These are phyloP conservation scores for Aegithalos caudatus DNA, from an alignment of 2,113 vertebrate species.

Conservation along the genomic window DNA sequence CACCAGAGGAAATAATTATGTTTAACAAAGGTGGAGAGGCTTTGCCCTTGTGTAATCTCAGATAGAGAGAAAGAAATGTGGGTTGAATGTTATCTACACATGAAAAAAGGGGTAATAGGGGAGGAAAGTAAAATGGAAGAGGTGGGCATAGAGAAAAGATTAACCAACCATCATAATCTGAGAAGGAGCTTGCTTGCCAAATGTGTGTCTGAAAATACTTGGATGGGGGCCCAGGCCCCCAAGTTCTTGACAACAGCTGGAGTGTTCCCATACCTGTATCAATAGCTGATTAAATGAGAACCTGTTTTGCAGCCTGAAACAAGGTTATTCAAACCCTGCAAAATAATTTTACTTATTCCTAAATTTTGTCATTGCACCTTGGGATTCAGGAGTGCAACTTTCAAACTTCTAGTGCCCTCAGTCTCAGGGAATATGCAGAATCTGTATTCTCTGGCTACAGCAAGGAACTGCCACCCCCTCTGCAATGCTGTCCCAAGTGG, in stretches of 20 bases:
- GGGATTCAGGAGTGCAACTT: background rate
- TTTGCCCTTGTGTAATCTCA: background rate
- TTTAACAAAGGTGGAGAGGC: constrained; percentile 22
- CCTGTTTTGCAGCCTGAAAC: background rate
- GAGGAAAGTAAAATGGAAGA: background rate
- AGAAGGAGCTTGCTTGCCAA: constrained; percentile 24
- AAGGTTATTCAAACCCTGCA: background rate
- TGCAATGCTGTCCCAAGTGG: background rate
- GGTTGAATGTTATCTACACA: background rate
- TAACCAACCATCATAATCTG: background rate
- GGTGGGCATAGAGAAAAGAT: background rate
- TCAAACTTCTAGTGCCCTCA: background rate
- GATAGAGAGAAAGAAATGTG: background rate
- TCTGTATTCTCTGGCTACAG: background rate
- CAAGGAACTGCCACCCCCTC: background rate
- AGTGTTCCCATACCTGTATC: constrained; percentile 6
- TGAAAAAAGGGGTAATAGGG: background rate
- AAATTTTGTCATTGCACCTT: background rate
- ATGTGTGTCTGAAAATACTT: background rate
- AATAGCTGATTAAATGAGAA: background rate
- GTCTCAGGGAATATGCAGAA: background rate
- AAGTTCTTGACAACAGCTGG: background rate
- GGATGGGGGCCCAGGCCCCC: background rate
- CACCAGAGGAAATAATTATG: background rate
- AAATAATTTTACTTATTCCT: background rate